phyloP scores from a whole-genome alignment of 2,113 vertebrate species.

The Callipepla californica region DNA sequence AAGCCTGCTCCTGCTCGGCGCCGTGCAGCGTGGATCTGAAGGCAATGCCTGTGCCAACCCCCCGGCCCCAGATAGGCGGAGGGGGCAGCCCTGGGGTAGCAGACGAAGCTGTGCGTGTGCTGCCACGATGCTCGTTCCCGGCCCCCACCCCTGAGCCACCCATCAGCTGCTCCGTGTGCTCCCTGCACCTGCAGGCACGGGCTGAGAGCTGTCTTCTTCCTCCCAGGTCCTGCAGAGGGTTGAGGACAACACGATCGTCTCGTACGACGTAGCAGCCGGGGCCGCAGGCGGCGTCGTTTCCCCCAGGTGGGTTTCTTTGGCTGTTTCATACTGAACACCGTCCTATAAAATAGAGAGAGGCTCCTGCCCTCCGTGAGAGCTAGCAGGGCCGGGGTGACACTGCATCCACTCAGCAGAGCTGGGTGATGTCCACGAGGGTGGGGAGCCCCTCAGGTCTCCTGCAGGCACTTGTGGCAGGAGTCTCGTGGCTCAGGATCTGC shows the following conservation, averaged over 20 bases:
- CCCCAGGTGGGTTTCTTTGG: constrained; percentile 82
- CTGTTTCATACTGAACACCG: background rate
- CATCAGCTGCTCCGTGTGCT: background rate
- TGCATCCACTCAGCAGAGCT: fast-evolving
- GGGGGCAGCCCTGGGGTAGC: background rate
- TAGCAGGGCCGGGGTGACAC: no score
- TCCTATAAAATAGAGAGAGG: background rate
- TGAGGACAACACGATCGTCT: constrained; percentile 94
- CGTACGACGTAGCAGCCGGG: constrained; percentile 92
- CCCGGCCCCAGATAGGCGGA: background rate
- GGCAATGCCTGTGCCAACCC: background rate
- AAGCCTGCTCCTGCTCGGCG: background rate
- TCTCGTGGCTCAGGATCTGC: background rate
- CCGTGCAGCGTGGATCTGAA: background rate
- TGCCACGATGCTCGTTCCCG: background rate
- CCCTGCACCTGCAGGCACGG: background rate
- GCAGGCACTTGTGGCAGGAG: background rate
- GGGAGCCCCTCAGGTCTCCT: background rate
- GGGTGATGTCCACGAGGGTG: background rate
- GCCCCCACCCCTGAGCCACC: background rate
- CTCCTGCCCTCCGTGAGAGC: fast-evolving
- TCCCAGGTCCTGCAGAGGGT: constrained; percentile 91
- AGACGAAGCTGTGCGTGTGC: fast-evolving
- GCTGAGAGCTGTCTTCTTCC: background rate
- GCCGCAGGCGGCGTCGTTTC: constrained; percentile 94